phyloP scores from a whole-genome alignment of 2,888 invertebrate genomes.

The Sphaerophoria taeniata region DNA sequence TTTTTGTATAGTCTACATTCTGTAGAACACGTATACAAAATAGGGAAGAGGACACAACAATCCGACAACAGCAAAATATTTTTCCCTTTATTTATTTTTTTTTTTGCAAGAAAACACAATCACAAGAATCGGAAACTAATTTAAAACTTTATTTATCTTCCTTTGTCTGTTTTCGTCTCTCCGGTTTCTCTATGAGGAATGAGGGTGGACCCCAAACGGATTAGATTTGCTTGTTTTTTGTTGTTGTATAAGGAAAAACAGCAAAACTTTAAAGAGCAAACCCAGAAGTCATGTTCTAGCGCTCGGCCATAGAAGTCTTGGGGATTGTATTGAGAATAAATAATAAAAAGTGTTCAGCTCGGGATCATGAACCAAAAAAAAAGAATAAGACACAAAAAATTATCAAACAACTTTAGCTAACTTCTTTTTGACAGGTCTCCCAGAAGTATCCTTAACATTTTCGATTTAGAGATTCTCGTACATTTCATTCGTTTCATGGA shows the following conservation, averaged over 20 bases:
- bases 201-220: conserved; percentile 13
- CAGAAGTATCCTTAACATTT: conserved; percentile 8
- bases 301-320: background rate
- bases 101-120: conserved; percentile 29
- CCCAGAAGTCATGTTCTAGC: conserved; percentile 28
- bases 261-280: conserved; percentile 9
- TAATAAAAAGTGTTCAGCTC: conserved; percentile 11
- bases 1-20: background rate
- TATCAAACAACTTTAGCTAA: conserved; percentile 35
- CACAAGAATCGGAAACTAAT: conserved; percentile 58
- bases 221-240: background rate
- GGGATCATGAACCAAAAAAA: background rate
- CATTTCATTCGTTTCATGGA: background rate
- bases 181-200: background rate
- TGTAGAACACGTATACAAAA: background rate
- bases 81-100: conserved; percentile 5
- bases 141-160: conserved; percentile 54
- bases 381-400: background rate
- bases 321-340: background rate
- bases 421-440: conserved; percentile 47
- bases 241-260: conserved; percentile 21
- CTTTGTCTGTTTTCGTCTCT: conserved; percentile 1
- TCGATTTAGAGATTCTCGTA: background rate
- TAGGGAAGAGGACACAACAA: background rate
- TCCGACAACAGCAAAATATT: background rate